Evolutionary conservation across 2,797 vertebrate species (phyloP), one percentile per base, ranked within the genome.

Genomic region (Helicolenus hilgendorfi): DNA sequence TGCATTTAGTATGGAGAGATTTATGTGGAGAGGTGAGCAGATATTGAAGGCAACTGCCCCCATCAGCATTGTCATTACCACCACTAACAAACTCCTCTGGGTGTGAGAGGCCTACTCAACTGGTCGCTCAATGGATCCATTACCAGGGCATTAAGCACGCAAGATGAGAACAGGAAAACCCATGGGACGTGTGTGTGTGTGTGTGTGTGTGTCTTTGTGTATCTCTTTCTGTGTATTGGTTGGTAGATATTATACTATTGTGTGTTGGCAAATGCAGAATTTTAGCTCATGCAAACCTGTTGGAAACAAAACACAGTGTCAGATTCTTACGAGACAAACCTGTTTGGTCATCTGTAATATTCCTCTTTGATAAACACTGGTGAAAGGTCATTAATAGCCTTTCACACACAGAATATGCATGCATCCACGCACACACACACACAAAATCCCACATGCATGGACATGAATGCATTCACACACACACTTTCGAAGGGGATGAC

Each of bases 111-210:
- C 80, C 88, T 88, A 90, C 85, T 90, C 89, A 89, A 93, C 88
- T 77, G 88, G 81, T 79, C 72, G 45, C 81, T 87, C 81, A 91
- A 88, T 94, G 90, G 93, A 94, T 94, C 96, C 93, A 96, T 97
- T 97, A 96, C 79, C 81, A 68, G 74, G 70, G 63, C 93, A 96
- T 96, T 96, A 96, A 90, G 75, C 83, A 92, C 89, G 93, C 89
- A 90, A 89, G 90, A 89, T 8, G 86, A 95, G 87, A 93, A 89
- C 87, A 88, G 70, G 89, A 63, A 90, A 85, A 86, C n/a, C 29
- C 73, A 70, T 29, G 77, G 79, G 53, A 59, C 14, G 49, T n/a
- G 20, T 62, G 53, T 76, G 56, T 36, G 45, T 80, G 68, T 41
- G 20, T 24, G 13, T 45, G 1, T 83, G 67, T 36, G 15, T n/a